Evolutionary conservation across 2,113 vertebrate genomes (phyloP), one percentile per base, ranked within the genome.

Genomic region (Sander lucioperca): DNA sequence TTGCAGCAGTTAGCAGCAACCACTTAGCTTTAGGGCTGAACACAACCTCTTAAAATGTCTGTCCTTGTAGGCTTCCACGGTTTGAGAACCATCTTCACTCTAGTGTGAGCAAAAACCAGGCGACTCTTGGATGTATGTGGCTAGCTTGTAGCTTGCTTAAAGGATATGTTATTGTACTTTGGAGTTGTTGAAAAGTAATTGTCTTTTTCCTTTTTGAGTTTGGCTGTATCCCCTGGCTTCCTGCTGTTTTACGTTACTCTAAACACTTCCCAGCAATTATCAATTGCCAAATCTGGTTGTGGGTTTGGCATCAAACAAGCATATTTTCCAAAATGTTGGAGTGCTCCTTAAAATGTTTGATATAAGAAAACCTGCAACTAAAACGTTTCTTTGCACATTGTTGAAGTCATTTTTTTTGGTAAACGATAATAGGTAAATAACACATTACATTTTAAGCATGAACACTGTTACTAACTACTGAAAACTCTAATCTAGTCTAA

Each of bases 311-410:
- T 25, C 25, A 54, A 76, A 36, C 36, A 39, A 18, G 3, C 8
- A 16, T 61, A 13, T 62, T 67, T 67, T 54, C 30, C 36, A 69
- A 64, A 36, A n/a, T 79, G 82, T 62, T n/a, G 47, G 62, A 67
- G 54, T 68, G 64, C 15, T 76, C 25, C 15, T 69, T 69, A 21
- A 33, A 61, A 69, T 33, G n/a, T n/a, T 25, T 12, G 11, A 58
- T 18, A 16, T 15, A 39, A 39, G n/a, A 25, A 45, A 53, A 36
- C 19, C 2, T n/a, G 3, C 66, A 68, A 30, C 3, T 19, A 19
- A 27, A 33, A 54, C 0, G 0, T 10, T 53, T 69, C 11, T 58
- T 56, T 18, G 8, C 21, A 56, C 33, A 70, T 43, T 15, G 21
- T 23, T 9, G 16, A 58, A 45, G 9, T 10, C 10, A 5, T 36